These are phyloP conservation scores for Xylocampa areola DNA, from an alignment of 2,888 invertebrate species.

Conservation along the genomic window DNA sequence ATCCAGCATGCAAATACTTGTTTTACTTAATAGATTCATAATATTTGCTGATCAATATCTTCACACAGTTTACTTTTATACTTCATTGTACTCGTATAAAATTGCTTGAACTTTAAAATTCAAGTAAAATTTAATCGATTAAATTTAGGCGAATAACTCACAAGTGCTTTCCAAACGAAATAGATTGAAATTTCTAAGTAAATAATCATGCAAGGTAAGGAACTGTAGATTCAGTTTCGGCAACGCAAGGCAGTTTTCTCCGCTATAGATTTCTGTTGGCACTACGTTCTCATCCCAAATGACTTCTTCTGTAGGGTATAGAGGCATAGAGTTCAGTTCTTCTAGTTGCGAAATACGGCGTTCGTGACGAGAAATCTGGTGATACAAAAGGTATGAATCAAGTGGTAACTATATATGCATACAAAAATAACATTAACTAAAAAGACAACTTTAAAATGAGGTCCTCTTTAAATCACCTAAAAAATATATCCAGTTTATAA, in stretches of 20 bases:
- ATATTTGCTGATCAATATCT: no score
- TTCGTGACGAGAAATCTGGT: conserved; percentile 95
- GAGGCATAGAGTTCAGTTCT: conserved; percentile 98
- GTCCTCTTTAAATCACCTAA: no score
- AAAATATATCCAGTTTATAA: no score
- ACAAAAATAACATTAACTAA: no score
- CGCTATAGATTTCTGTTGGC: conserved; percentile 98
- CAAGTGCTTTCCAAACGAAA: conserved; percentile 99
- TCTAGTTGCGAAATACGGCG: conserved; percentile 97
- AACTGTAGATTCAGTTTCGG: conserved; percentile 99
- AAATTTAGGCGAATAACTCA: conserved; percentile 84
- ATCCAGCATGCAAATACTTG: no score
- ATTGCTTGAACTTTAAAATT: no score
- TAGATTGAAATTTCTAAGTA: conserved; percentile 98
- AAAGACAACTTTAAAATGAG: no score
- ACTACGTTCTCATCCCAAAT: conserved; percentile 99
- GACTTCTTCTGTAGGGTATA: conserved; percentile 99
- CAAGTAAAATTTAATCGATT: no score
- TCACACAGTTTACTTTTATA: no score
- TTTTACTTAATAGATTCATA: no score
- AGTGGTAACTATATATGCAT: not conserved
- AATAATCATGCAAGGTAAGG: conserved; percentile 98
- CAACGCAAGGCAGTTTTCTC: conserved; percentile 98
- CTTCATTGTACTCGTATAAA: no score
- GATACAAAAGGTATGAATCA: conserved; percentile 9